Base-by-base conservation (phyloP, 2,888 invertebrate genomes). In the Matsumyia berberina region DNA sequence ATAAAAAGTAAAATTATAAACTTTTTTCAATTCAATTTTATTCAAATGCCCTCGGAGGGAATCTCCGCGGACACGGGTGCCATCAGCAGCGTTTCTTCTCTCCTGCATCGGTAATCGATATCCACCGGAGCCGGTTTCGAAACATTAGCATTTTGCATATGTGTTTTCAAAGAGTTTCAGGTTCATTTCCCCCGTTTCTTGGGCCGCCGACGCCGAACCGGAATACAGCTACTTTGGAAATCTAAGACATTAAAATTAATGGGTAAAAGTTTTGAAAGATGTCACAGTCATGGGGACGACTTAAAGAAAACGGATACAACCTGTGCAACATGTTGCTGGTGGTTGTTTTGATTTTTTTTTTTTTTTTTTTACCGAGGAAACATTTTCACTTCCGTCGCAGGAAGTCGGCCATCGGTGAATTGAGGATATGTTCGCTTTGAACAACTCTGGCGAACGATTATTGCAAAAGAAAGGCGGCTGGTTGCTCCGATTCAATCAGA, bases 261-360 rank as follows among this genome's bases (percentile, higher is more conserved):
- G 67, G 85, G 85, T 85, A 85, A 85, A 85, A 85, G 85, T 85
- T 80, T 85, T 85, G 80, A 80, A 80, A 80, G 80, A 80, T 85
- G 85, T 85, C 85, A 70, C 24, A 58, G 62, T 51, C 29, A 60
- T 33, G 33, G 11, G 33, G 53, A 24, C 53, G 39, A 57, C 49
- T 79, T 55, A 42, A 55, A 57, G 19, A 66, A 76, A 51, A 17
- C 24, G 66, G 76, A 76, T 15, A 12, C 72, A 46, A 73, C 62
- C 72, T 60, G 57, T 58, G 73, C 35, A 72, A 62, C 73, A 67
- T 73, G 74, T 53, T 81, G 31, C 37, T 39, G 49, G 12, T 31
- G 3, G 51, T 24, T 15, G 42, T 5, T 35, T 24, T 24, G 42
- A 6, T 35, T 53, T 51, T 6, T 12, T 12, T 57, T 19, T 0